Percentiles rank a stretch among this genome's conserved stretches.
Evolutionary conservation across 2,888 invertebrate species (phyloP).

Genomic region (Drosophila parthenogenetica): DNA sequence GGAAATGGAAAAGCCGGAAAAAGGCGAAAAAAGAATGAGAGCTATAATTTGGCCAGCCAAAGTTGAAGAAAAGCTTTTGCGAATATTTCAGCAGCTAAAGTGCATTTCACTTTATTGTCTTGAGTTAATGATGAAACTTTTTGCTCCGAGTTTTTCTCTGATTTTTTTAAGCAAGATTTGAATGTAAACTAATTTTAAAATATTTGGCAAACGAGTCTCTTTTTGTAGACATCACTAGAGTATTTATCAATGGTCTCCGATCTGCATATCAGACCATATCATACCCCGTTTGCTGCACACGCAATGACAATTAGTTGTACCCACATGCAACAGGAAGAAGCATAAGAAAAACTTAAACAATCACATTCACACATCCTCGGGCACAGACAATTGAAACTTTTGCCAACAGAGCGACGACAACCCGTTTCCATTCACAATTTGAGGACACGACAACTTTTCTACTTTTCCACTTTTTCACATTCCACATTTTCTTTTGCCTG

Average conservation of each 20-base stretch:
- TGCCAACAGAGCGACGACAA: constrained; percentile 49
- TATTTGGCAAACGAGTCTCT: not conserved
- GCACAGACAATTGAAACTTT: constrained; percentile 78
- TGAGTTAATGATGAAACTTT: constrained; percentile 24
- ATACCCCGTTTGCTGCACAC: constrained; percentile 37
- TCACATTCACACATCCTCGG: constrained; percentile 75
- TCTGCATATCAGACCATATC: constrained; percentile 22
- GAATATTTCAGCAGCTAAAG: constrained; percentile 11
- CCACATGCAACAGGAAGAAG: constrained; percentile 61
- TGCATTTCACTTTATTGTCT: constrained; percentile 24
- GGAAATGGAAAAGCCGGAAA: constrained; percentile 12
- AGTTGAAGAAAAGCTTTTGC: constrained; percentile 12
- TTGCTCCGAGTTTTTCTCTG: not conserved
- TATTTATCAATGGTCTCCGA: not conserved
- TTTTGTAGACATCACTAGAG: not conserved
- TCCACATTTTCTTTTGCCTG: constrained; percentile 19
- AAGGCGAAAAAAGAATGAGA: constrained; percentile 1
- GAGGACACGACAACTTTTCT: constrained; percentile 53
- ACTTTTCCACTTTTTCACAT: constrained; percentile 24
- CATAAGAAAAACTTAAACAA: constrained; percentile 60
- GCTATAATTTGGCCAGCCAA: constrained; percentile 24
- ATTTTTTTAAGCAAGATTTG: constrained; percentile 7
- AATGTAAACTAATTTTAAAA: constrained; percentile 8
- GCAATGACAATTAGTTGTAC: constrained; percentile 71
- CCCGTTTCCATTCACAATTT: constrained; percentile 48